These are phyloP conservation scores for Sebastes taczanowskii DNA, from an alignment of 2,797 vertebrate species.

Conservation along the genomic window DNA sequence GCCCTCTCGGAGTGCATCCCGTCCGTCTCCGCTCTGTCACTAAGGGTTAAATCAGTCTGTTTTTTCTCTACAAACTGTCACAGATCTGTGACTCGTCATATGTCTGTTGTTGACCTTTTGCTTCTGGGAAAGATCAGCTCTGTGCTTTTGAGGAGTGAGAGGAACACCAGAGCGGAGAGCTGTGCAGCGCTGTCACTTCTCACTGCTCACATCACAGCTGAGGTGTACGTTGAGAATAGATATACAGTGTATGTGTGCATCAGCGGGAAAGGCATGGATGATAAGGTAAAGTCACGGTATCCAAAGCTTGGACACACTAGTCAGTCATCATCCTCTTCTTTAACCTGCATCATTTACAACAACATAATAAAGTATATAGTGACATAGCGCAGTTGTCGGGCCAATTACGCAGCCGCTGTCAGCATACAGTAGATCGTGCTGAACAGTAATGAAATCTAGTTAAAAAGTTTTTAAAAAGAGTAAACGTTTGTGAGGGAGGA, in stretches of 20 bases:
- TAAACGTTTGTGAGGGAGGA: not conserved
- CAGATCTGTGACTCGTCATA: constrained; percentile 39
- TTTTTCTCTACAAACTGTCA: constrained; percentile 11
- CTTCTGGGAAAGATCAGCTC: not conserved
- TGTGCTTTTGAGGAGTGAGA: constrained; percentile 30
- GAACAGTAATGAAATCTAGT: not conserved
- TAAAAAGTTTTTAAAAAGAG: not conserved
- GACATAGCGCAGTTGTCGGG: not conserved
- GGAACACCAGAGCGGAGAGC: constrained; percentile 11
- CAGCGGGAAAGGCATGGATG: not conserved
- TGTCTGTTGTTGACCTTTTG: constrained; percentile 49
- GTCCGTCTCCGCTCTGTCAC: constrained; percentile 24
- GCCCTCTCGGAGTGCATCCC: not conserved
- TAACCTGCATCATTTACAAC: not conserved
- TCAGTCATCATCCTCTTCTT: not conserved
- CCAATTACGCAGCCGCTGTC: not conserved
- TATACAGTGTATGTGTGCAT: not conserved
- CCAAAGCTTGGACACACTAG: not conserved
- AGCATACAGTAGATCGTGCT: fast-evolving
- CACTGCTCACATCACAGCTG: not conserved
- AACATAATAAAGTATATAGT: not conserved
- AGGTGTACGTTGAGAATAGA: not conserved
- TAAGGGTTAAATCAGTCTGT: constrained; percentile 31
- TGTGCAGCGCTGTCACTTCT: constrained; percentile 1
- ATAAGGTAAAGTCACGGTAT: not conserved